Conservation (phyloP, 2,113 vertebrate species). For the Ovis canadensis region DNA sequence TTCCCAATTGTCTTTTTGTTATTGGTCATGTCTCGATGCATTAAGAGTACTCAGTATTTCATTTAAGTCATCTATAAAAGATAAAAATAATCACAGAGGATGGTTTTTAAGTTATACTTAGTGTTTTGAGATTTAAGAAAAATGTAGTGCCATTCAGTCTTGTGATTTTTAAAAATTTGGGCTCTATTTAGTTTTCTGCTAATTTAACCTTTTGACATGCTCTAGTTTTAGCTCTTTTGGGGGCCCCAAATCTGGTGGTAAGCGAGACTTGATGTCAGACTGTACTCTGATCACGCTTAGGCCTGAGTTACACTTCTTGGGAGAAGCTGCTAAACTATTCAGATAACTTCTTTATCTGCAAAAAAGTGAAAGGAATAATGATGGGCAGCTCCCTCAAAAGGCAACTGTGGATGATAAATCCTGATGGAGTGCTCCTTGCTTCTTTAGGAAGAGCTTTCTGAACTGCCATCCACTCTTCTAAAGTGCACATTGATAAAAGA, state of each 20-base stretch:
- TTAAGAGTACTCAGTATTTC: neutral
- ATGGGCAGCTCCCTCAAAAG: neutral
- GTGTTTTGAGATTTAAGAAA: neutral
- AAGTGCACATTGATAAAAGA: neutral
- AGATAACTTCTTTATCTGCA: slow-evolving; percentile 6
- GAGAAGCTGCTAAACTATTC: neutral
- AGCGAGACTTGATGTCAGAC: neutral
- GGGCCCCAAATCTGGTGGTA: neutral
- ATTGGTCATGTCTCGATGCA: neutral
- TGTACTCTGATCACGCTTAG: neutral
- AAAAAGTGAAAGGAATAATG: slow-evolving; percentile 15
- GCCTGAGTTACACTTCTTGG: neutral
- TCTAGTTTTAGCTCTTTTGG: neutral
- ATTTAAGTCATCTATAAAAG: neutral
- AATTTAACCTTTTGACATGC: neutral
- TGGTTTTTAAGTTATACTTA: neutral
- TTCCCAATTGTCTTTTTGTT: neutral
- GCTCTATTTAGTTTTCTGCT: slow-evolving; percentile 3
- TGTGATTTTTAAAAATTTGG: neutral
- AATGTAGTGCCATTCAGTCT: neutral
- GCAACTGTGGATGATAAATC: neutral
- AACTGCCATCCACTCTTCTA: neutral
- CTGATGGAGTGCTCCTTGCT: neutral
- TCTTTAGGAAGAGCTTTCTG: neutral
- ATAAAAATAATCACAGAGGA: neutral